phyloP scores from a whole-genome alignment of 2,888 invertebrate genomes.

The Cheilosia scutellata region DNA sequence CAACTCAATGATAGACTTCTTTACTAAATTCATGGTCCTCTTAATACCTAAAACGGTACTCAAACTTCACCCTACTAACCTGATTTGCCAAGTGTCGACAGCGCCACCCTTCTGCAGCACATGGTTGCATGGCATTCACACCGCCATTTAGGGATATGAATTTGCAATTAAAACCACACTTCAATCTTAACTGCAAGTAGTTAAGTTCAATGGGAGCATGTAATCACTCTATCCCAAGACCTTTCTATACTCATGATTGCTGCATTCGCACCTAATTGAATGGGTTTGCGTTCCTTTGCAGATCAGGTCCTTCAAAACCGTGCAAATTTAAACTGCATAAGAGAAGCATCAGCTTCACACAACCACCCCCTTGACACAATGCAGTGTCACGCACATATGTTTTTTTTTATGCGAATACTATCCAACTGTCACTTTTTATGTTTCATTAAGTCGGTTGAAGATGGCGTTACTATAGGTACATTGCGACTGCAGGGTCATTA shows the following conservation, averaged over 20 bases:
- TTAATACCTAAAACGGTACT: too few relatives aligned
- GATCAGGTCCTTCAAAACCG: not conserved
- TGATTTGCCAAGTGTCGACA: too few relatives aligned
- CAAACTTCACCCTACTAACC: too few relatives aligned
- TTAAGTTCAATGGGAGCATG: slow-evolving; percentile 17
- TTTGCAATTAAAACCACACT: slow-evolving; percentile 29
- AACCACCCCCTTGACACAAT: not conserved
- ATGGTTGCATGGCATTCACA: too few relatives aligned
- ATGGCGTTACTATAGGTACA: not conserved
- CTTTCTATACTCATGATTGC: not conserved
- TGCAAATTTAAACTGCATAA: slow-evolving; percentile 5
- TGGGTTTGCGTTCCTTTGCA: slow-evolving; percentile 3
- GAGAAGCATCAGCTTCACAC: not conserved
- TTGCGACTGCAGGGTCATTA: slow-evolving; percentile 12
- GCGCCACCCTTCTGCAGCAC: too few relatives aligned
- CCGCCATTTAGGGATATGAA: too few relatives aligned
- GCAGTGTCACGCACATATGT: slow-evolving; percentile 4
- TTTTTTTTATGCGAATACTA: slow-evolving; percentile 1
- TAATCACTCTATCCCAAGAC: slow-evolving; percentile 14
- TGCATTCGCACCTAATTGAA: slow-evolving; percentile 33
- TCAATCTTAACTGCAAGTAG: slow-evolving; percentile 18
- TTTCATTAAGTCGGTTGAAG: slow-evolving; percentile 31
- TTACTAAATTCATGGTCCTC: too few relatives aligned
- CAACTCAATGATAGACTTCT: too few relatives aligned
- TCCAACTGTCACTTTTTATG: slow-evolving; percentile 28